These are phyloP conservation scores for Calameuta idolon DNA, from an alignment of 2,888 invertebrate species.

Conservation along the genomic window DNA sequence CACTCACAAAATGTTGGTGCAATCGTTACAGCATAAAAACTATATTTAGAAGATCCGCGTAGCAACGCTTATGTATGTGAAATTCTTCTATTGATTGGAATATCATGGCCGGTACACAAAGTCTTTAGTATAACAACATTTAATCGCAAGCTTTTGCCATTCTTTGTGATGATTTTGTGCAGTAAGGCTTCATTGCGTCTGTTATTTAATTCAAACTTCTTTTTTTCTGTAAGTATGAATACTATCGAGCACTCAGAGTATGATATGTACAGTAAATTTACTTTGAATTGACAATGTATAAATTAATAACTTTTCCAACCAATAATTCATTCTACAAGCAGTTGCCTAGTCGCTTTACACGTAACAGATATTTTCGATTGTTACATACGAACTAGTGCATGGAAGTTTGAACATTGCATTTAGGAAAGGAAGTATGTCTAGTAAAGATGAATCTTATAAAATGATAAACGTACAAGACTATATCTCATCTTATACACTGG, in stretches of 20 bases:
- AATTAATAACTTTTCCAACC: background rate
- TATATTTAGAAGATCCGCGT: background rate
- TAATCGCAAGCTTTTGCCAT: background rate
- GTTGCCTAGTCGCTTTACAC: background rate
- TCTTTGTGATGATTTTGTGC: background rate
- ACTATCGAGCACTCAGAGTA: background rate
- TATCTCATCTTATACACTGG: background rate
- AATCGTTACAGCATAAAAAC: background rate
- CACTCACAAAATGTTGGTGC: background rate
- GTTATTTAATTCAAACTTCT: background rate
- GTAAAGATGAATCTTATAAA: background rate
- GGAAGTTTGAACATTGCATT: background rate
- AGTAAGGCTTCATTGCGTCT: background rate
- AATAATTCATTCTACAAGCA: background rate
- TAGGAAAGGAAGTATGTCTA: background rate
- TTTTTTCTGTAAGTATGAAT: background rate
- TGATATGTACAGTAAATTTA: background rate
- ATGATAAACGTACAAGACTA: background rate
- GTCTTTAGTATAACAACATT: background rate
- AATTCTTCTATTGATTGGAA: background rate
- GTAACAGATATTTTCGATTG: background rate
- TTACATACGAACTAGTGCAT: background rate
- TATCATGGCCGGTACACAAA: background rate
- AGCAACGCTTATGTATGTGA: background rate
- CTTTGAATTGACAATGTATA: background rate